Percentiles rank a stretch among this genome's conserved stretches.
Conservation (phyloP, 1,140 invertebrate species). For the Apis cerana region DNA sequence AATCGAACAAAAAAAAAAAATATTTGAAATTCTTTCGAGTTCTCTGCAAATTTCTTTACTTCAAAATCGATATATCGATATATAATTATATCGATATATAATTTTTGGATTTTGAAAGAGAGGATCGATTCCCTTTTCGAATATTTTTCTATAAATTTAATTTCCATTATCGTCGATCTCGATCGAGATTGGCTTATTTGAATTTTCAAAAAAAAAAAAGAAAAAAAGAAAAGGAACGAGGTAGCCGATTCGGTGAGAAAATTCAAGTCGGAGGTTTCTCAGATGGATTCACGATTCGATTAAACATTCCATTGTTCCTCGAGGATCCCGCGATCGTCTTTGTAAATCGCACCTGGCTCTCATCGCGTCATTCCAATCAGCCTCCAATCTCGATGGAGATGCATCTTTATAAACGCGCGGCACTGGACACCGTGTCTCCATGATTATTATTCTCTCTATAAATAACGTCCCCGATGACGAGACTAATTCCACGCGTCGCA, state of each 20-base stretch:
- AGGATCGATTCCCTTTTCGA: no score
- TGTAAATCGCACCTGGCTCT: slow-evolving; percentile 8
- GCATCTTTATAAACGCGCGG: neutral
- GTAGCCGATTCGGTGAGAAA: slow-evolving; percentile 14
- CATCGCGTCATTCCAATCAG: slow-evolving; percentile 28
- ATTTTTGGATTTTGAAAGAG: no score
- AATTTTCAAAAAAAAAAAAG: no score
- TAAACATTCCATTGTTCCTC: slow-evolving; percentile 26
- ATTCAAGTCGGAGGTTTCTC: slow-evolving; percentile 10
- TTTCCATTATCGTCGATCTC: no score
- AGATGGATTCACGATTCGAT: slow-evolving; percentile 30
- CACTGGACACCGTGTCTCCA: neutral
- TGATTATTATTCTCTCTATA: slow-evolving; percentile 16
- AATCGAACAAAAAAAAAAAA: no score
- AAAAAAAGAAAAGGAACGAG: no score
- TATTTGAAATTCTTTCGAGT: no score
- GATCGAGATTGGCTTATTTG: no score
- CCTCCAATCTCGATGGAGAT: neutral
- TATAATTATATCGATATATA: no score
- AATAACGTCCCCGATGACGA: slow-evolving; percentile 3
- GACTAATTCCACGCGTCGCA: neutral
- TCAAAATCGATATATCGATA: no score
- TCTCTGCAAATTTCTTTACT: no score
- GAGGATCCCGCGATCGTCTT: slow-evolving; percentile 8
- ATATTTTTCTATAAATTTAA: no score